A percentile compares a stretch with the other conserved stretches of the same genome.
These are phyloP conservation scores for Neodontobutis hainanensis DNA, from an alignment of 2,113 vertebrate genomes.

Conservation along the genomic window DNA sequence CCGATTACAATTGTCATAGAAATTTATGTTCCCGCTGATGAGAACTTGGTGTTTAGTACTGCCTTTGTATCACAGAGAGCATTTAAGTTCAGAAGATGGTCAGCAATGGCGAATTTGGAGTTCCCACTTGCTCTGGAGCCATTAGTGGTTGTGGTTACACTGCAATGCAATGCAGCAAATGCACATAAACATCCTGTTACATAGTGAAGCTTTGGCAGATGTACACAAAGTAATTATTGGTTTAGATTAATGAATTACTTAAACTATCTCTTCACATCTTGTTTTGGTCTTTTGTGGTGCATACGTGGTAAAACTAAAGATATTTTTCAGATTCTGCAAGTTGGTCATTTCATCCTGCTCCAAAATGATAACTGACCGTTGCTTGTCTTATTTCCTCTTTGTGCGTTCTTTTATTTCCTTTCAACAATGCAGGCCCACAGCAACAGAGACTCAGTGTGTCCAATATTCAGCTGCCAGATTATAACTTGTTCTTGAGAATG, in stretches of 20 bases:
- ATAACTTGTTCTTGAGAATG: slow-evolving; percentile 41
- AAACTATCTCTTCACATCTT: not conserved
- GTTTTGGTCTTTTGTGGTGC: not conserved
- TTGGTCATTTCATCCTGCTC: slow-evolving; percentile 14
- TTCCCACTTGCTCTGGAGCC: slow-evolving; percentile 14
- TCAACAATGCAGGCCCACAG: slow-evolving; percentile 17
- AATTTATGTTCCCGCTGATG: not conserved
- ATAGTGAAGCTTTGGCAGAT: not conserved
- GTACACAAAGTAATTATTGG: not conserved
- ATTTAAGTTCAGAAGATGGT: slow-evolving; percentile 20
- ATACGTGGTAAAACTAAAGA: no score
- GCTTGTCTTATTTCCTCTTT: slow-evolving; percentile 4
- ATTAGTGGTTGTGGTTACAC: slow-evolving; percentile 36
- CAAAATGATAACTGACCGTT: slow-evolving; percentile 26
- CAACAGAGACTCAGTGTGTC: slow-evolving; percentile 22
- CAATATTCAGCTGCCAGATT: slow-evolving; percentile 34
- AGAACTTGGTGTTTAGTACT: not conserved
- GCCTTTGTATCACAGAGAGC: not conserved
- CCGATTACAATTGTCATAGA: not conserved
- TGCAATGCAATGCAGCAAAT: slow-evolving; percentile 5
- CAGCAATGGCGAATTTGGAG: slow-evolving; percentile 7
- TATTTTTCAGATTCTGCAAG: slow-evolving; percentile 14
- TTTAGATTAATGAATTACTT: not conserved
- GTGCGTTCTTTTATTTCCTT: slow-evolving; percentile 27
- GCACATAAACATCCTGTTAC: slow-evolving; percentile 18